Percentiles rank a stretch among this genome's conserved stretches.
Conservation (phyloP, 37 sponge, comb jelly and placozoan genomes). For the Cladorhizidae sp. region DNA sequence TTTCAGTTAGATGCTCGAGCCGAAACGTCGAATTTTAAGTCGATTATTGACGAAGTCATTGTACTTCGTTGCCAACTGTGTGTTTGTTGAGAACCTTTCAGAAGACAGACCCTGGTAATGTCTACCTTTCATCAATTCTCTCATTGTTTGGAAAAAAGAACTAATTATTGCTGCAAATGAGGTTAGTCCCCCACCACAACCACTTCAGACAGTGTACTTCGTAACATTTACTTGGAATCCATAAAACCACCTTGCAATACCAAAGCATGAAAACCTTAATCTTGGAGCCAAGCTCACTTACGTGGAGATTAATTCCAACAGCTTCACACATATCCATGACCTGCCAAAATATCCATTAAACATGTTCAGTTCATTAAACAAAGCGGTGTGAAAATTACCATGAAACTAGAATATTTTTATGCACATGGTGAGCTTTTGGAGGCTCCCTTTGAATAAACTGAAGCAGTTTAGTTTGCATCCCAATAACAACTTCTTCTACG, state of each 20-base stretch:
- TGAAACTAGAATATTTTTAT: neutral
- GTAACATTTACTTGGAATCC: too few relatives aligned
- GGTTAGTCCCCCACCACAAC: too few relatives aligned
- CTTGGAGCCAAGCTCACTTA: neutral
- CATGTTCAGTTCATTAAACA: neutral
- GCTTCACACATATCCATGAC: slow-evolving; percentile 33
- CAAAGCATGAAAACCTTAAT: neutral
- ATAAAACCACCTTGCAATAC: too few relatives aligned
- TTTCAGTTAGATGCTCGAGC: too few relatives aligned
- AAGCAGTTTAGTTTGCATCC: slow-evolving; percentile 12
- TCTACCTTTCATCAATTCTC: neutral
- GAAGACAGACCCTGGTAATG: too few relatives aligned
- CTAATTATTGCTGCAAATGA: too few relatives aligned
- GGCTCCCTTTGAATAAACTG: neutral
- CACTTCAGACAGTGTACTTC: too few relatives aligned
- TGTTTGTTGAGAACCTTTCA: too few relatives aligned
- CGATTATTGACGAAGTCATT: too few relatives aligned
- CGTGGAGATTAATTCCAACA: slow-evolving; percentile 20
- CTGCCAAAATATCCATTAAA: slow-evolving; percentile 11
- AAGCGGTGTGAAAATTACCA: slow-evolving; percentile 10
- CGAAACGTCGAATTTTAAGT: too few relatives aligned
- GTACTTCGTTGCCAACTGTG: too few relatives aligned
- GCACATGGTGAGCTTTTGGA: neutral
- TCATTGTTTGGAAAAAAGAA: too few relatives aligned
- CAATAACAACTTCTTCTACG: slow-evolving; percentile 11